Evolutionary conservation across 2,113 vertebrate genomes (phyloP).

Genomic region (Anarrhichthys ocellatus): DNA sequence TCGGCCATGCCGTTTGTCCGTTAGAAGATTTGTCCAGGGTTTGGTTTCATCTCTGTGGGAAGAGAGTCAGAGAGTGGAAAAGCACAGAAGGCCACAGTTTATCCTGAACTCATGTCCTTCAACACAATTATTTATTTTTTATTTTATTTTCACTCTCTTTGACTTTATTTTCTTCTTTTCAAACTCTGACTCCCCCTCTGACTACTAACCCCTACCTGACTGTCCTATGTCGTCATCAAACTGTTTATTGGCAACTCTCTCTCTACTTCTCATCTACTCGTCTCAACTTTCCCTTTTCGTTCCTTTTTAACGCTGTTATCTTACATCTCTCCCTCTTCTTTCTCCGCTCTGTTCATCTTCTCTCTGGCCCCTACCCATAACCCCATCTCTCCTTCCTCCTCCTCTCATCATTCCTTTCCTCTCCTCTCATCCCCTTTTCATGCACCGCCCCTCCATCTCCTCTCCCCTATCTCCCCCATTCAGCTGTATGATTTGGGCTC

Average conservation of each 20-base stretch:
- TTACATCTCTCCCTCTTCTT: not conserved
- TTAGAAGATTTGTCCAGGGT: conserved; percentile 21
- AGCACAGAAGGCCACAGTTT: not conserved
- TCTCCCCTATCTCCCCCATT: conserved; percentile 41
- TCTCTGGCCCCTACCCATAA: not conserved
- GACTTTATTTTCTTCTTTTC: conserved; percentile 8
- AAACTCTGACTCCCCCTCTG: conserved; percentile 20
- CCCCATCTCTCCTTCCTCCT: not conserved
- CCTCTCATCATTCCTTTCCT: not conserved
- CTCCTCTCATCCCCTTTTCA: not conserved
- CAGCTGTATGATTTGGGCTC: conserved; percentile 89
- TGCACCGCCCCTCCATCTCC: conserved; percentile 2
- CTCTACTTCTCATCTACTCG: not conserved
- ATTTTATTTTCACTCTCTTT: conserved; percentile 20
- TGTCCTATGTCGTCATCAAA: conserved; percentile 12
- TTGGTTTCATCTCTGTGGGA: conserved; percentile 29
- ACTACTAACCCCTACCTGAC: conserved; percentile 21
- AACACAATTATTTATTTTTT: not conserved
- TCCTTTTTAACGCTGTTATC: not conserved
- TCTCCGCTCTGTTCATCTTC: not conserved
- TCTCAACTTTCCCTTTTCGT: not conserved
- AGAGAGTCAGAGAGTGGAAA: not conserved
- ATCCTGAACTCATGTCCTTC: conserved; percentile 30
- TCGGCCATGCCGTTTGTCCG: not conserved
- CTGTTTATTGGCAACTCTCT: conserved; percentile 11